Conservation (phyloP, 2,888 invertebrate genomes). For the Fragum sueziense region DNA sequence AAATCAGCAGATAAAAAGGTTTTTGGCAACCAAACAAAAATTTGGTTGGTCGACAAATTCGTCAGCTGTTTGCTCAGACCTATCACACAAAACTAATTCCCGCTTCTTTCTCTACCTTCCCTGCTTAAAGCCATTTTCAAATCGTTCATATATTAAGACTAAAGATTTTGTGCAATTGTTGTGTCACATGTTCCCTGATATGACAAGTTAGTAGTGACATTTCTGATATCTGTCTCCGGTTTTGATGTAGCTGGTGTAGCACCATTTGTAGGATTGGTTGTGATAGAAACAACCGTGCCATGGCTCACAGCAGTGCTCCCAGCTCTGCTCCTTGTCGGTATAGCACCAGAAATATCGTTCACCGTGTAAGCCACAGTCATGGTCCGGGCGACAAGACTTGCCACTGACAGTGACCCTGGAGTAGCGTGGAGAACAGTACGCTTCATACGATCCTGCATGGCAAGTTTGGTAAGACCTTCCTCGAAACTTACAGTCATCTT, state of each 20-base stretch:
- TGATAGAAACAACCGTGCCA: conserved; percentile 15
- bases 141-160: no score
- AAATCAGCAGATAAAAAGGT: no score
- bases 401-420: conserved; percentile 14
- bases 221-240: no score
- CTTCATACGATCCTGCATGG: not conserved
- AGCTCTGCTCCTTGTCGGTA: conserved; percentile 6
- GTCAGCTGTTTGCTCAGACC: no score
- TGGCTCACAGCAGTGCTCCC: conserved; percentile 21
- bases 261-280: conserved; percentile 9
- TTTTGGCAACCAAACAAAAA: no score
- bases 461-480: not conserved
- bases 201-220: no score
- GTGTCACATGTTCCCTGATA: no score
- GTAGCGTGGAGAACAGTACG: not conserved
- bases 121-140: no score
- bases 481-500: not conserved
- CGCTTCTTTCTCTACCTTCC: no score
- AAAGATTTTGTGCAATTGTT: no score
- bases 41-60: no score
- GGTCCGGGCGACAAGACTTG: not conserved
- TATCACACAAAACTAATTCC: no score
- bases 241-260: conserved; percentile 11
- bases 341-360: conserved; percentile 20
- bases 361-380: conserved; percentile 13